Percentiles rank a stretch among this genome's conserved stretches.
phyloP scores from a whole-genome alignment of 2,113 vertebrate genomes.

The Lontra canadensis region DNA sequence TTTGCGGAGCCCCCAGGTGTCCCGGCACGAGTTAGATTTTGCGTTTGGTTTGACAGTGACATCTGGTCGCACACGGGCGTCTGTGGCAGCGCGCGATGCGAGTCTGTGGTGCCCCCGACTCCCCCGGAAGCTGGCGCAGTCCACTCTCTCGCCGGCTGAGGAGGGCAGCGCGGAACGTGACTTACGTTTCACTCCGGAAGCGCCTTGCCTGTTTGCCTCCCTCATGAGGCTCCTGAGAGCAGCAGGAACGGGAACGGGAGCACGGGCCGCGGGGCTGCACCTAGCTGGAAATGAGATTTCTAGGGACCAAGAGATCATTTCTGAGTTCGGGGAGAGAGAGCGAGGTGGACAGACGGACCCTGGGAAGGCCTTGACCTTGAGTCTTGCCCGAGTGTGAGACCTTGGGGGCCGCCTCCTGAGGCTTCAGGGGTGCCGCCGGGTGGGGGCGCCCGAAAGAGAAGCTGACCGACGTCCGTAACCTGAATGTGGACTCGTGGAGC shows the following conservation, averaged over 20 bases:
- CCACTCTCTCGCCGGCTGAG: neutral
- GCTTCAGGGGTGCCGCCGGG: neutral
- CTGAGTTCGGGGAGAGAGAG: neutral
- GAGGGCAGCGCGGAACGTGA: fast-evolving
- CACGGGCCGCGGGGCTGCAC: too few species aligned
- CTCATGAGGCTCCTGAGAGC: neutral
- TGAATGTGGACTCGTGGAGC: fast-evolving
- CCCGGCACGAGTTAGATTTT: too few species aligned
- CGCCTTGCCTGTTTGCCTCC: fast-evolving
- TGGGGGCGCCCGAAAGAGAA: neutral
- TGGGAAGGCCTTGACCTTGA: neutral
- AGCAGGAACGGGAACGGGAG: fast-evolving
- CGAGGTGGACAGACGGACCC: fast-evolving
- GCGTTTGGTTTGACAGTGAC: neutral
- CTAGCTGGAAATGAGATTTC: neutral
- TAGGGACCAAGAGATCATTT: fast-evolving
- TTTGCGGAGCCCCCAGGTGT: fast-evolving
- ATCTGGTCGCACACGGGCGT: fast-evolving
- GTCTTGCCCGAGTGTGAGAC: neutral
- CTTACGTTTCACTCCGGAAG: fast-evolving
- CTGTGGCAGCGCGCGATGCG: fast-evolving
- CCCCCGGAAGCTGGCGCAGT: neutral
- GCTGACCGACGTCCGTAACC: fast-evolving
- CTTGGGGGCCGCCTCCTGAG: neutral
- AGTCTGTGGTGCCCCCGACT: too few species aligned